Base-by-base conservation (phyloP, 53 echinoderm and acorn worm genomes). In the Arbacia lixula region DNA sequence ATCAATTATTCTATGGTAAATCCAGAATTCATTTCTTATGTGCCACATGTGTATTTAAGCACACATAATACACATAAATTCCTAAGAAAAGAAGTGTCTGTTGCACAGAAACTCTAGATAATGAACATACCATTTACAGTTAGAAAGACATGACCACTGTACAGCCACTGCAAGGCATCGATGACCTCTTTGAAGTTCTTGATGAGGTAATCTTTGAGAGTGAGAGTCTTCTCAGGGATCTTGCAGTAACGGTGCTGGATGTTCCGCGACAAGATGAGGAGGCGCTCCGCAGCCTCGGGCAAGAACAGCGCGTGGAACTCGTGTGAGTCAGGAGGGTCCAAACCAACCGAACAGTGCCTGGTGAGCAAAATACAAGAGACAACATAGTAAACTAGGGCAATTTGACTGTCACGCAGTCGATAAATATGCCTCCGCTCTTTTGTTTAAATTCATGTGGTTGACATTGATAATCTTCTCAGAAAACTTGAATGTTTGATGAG, bases 231-330 rank as follows among this genome's bases (percentile, higher is more conserved):
- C 81, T 99, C 99, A 5, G 99, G 99, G 42, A 98, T 94, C 83
- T 99, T 99, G 66, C 86, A 88, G 92, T 99, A 99, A 43, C 99
- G 68, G 84, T 92, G 94, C 81, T 99, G 94, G 63, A 94, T 88
- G 83, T 99, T 94, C 19, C 99, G 88, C 36, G 86, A 90, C 46
- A 99, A 72, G 56, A 99, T 94, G 50, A 99, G 90, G 4, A 99
- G 88, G 17, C 99, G 62, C 69, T 99, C 99, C 1, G 86, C 58
- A 6, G 90, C 90, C 39, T 99, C 94, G 0, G 99, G 99, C 10
- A 99, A 90, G 80, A 99, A 99, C 53, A 99, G 90, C 60, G 94
- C 99, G 79, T 99, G 90, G 83, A 90, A 99, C 76, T 99, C 99
- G 63, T 99, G 91, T 6, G 92, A 95, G 75, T 99, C 99, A 57